Conservation (phyloP, 2,888 invertebrate genomes). For the Melieria omissa region DNA sequence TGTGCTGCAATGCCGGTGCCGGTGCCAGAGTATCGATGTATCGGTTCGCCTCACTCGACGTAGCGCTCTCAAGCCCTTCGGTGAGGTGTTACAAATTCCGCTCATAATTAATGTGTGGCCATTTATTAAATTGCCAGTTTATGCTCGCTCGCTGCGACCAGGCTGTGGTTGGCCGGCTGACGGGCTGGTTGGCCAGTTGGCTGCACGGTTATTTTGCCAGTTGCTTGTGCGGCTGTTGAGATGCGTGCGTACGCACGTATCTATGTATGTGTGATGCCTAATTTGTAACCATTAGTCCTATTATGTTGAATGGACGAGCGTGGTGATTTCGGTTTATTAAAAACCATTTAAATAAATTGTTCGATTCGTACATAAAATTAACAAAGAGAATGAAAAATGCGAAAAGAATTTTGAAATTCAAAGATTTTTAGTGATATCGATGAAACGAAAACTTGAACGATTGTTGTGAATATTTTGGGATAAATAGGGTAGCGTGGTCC, state of each 20-base stretch:
- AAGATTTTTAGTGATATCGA: not conserved
- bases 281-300: constrained; percentile 62
- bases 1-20: constrained; percentile 32
- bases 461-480: no score
- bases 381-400: not conserved
- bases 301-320: constrained; percentile 52
- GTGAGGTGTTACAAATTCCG: constrained; percentile 41
- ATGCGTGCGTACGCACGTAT: constrained; percentile 23
- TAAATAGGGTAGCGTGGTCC: not conserved
- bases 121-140: constrained; percentile 65
- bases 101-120: constrained; percentile 61
- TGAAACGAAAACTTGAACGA: no score
- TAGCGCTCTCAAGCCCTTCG: constrained; percentile 37
- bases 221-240: constrained; percentile 19
- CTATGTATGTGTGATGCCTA: constrained; percentile 49
- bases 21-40: not conserved
- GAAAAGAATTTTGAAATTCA: not conserved
- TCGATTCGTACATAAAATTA: constrained; percentile 35
- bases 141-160: constrained; percentile 4
- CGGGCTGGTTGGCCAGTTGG: not conserved
- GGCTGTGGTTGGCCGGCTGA: not conserved
- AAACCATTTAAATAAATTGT: constrained; percentile 56
- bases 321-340: constrained; percentile 57
- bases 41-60: constrained; percentile 4
- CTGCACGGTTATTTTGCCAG: constrained; percentile 23